Evolutionary conservation across 2,888 invertebrate genomes (phyloP).

Genomic region (Macropis europaea): DNA sequence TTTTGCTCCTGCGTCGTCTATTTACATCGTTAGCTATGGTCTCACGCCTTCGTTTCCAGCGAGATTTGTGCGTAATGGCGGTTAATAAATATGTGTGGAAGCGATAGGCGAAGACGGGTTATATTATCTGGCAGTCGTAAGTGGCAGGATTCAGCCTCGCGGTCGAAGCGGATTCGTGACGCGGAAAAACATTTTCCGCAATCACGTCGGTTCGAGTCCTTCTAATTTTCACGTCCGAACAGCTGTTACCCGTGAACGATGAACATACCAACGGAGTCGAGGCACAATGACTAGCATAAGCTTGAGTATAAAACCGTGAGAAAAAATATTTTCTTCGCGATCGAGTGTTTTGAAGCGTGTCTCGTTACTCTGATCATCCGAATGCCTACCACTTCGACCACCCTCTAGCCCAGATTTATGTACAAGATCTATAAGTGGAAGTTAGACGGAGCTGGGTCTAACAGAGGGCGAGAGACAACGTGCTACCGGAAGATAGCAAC

Average conservation of each 20-base stretch:
- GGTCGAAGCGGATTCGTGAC: slow-evolving; percentile 6
- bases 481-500: slow-evolving; percentile 61
- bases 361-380: background rate
- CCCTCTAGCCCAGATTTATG: slow-evolving; percentile 41
- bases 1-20: slow-evolving; percentile 58
- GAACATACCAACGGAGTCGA: background rate
- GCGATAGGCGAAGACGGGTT: slow-evolving; percentile 52
- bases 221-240: background rate
- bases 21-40: slow-evolving; percentile 62
- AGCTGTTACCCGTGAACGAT: background rate
- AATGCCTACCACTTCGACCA: slow-evolving; percentile 26
- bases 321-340: background rate
- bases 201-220: background rate
- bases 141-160: slow-evolving; percentile 34
- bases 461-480: slow-evolving; percentile 31
- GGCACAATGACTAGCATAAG: too few relatives aligned
- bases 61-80: slow-evolving; percentile 49
- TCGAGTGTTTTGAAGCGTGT: background rate
- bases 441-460: slow-evolving; percentile 49
- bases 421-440: slow-evolving; percentile 58
- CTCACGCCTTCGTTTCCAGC: slow-evolving; percentile 50
- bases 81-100: slow-evolving; percentile 59
- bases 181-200: background rate
- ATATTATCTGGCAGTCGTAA: slow-evolving; percentile 31
- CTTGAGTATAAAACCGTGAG: background rate